phyloP scores from a whole-genome alignment of 2,113 vertebrate species.

The Bos indicus region DNA sequence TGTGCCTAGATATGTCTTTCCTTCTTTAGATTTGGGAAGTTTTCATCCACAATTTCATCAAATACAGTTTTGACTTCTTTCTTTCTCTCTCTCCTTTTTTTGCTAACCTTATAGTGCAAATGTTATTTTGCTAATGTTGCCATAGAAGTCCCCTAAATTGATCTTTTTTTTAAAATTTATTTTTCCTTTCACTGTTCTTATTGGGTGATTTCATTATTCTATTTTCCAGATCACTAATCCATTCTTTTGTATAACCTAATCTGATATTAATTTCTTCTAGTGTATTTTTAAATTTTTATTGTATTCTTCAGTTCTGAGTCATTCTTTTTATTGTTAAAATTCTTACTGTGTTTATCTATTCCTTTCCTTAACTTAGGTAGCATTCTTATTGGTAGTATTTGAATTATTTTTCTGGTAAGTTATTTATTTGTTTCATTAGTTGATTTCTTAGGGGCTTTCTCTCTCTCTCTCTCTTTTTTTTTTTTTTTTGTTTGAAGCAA shows the following conservation, averaged over 20 bases:
- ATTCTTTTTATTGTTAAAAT: not conserved
- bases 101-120: not conserved
- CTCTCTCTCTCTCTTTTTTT: not conserved
- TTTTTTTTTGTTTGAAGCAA: not conserved
- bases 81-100: not conserved
- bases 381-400: not conserved
- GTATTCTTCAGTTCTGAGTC: not conserved
- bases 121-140: not conserved
- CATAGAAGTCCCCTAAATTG: not conserved
- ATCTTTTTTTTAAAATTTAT: not conserved
- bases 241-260: not conserved
- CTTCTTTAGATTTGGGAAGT: not conserved
- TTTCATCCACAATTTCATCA: not conserved
- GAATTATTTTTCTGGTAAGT: not conserved
- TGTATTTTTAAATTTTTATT: not conserved
- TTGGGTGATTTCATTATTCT: not conserved
- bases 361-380: not conserved
- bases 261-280: not conserved
- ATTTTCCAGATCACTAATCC: not conserved
- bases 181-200: not conserved
- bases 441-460: not conserved
- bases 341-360: not conserved
- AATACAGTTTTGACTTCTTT: not conserved
- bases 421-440: not conserved
- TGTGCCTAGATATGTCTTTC: not conserved